A percentile compares a stretch with the other conserved stretches of the same genome.
These are phyloP conservation scores for Sinocyclocheilus anophthalmus DNA, from an alignment of 2,113 vertebrate species.

Conservation along the genomic window DNA sequence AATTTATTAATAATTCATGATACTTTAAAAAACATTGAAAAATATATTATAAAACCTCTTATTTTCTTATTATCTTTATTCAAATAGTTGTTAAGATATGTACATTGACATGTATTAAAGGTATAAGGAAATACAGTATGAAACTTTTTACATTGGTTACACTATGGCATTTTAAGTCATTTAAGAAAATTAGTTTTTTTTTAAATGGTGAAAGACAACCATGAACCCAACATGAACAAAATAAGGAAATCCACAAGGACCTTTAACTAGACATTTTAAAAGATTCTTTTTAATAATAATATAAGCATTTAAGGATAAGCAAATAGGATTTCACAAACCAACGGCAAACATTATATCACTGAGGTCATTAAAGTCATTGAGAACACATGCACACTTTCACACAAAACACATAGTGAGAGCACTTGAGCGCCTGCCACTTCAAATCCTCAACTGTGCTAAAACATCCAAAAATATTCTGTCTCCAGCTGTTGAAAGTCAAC, in stretches of 20 bases:
- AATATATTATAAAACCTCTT: too few relatives aligned
- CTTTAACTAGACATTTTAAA: background rate
- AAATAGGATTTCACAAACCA: background rate
- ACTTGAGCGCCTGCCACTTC: conserved; percentile 46
- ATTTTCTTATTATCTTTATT: too few relatives aligned
- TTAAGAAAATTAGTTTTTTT: background rate
- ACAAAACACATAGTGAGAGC: conserved; percentile 27
- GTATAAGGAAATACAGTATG: too few relatives aligned
- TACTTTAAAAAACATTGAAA: too few relatives aligned
- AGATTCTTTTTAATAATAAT: background rate
- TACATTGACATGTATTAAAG: too few relatives aligned
- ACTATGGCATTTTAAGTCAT: background rate
- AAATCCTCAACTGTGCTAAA: conserved; percentile 45
- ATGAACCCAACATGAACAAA: background rate
- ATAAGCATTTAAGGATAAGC: background rate
- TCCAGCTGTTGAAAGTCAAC: conserved; percentile 44
- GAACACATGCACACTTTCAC: background rate
- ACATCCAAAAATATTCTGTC: conserved; percentile 54
- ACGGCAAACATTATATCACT: background rate
- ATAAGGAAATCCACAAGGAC: background rate
- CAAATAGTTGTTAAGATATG: too few relatives aligned
- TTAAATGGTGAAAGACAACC: background rate
- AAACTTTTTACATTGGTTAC: background rate
- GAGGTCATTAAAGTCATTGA: conserved; percentile 24
- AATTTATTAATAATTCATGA: too few relatives aligned